A percentile compares a stretch with the other conserved stretches of the same genome.
Conservation (phyloP, 64 coral and sea anemone species). For the Orbicella faveolata region DNA sequence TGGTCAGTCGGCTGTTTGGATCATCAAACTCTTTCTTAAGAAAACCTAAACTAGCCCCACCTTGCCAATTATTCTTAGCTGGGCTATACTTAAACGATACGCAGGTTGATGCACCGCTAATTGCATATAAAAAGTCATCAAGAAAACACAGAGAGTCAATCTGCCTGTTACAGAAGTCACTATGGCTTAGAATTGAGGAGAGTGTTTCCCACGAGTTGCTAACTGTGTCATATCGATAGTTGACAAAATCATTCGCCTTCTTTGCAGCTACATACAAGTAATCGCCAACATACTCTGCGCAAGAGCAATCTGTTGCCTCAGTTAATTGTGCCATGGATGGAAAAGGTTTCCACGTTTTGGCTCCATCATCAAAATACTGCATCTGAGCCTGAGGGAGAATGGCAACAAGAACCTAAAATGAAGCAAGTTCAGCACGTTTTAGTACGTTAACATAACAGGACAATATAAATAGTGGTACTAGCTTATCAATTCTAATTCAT, state of each 20-base stretch:
- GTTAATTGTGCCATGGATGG: not conserved
- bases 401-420: not conserved
- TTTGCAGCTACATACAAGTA: conserved; percentile 16
- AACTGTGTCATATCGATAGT: not conserved
- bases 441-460: no score
- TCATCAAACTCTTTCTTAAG: no score
- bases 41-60: not conserved
- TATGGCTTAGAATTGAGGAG: no score
- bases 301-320: not conserved
- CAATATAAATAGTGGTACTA: no score
- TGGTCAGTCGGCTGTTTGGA: not conserved
- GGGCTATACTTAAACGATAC: not conserved
- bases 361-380: not conserved
- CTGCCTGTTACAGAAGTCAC: not conserved
- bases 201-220: not conserved
- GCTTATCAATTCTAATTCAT: no score
- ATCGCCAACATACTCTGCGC: not conserved
- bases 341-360: not conserved
- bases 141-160: not conserved
- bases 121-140: not conserved
- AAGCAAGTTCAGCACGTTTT: no score
- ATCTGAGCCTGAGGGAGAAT: not conserved
- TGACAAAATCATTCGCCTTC: not conserved
- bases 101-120: no score
- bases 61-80: not conserved